A percentile compares a stretch with the other conserved stretches of the same genome.
Conservation (phyloP, 2,888 invertebrate species). For the Zygaena filipendulae region DNA sequence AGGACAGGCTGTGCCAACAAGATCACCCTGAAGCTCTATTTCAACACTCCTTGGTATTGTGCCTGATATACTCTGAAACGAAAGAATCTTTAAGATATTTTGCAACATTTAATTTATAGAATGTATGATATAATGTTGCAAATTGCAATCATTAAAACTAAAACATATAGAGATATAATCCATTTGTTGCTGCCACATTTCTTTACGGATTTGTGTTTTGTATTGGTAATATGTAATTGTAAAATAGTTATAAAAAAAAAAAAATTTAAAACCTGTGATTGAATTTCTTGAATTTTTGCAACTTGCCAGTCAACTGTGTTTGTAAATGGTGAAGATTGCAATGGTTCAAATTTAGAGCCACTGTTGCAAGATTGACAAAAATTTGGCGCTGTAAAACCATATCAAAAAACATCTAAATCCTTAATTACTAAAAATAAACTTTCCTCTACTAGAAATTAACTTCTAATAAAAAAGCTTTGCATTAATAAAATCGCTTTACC, state of each 20-base stretch:
- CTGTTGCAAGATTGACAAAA: conserved; percentile 69
- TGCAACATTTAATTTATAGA: too few species aligned
- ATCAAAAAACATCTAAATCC: neutral
- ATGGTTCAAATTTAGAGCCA: conserved; percentile 71
- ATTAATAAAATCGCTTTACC: conserved; percentile 31
- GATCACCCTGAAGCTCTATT: conserved; percentile 84
- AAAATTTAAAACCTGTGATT: conserved; percentile 66
- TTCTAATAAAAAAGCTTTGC: too few species aligned
- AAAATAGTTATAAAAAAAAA: too few species aligned
- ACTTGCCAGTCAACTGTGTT: conserved; percentile 83
- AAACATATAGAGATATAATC: too few species aligned
- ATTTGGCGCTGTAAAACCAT: conserved; percentile 52
- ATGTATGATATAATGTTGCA: too few species aligned
- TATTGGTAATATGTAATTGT: too few species aligned
- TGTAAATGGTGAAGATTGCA: conserved; percentile 75
- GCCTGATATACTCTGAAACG: conserved; percentile 71
- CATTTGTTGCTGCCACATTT: neutral
- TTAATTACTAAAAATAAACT: neutral
- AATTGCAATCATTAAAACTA: too few species aligned
- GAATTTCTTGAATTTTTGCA: conserved; percentile 85
- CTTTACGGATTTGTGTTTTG: too few species aligned
- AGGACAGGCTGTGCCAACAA: conserved; percentile 85
- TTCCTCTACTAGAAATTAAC: too few species aligned
- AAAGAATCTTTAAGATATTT: too few species aligned
- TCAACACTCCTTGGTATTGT: conserved; percentile 84